Evolutionary conservation across 2,888 invertebrate genomes (phyloP).

Genomic region (Encarsia formosa): DNA sequence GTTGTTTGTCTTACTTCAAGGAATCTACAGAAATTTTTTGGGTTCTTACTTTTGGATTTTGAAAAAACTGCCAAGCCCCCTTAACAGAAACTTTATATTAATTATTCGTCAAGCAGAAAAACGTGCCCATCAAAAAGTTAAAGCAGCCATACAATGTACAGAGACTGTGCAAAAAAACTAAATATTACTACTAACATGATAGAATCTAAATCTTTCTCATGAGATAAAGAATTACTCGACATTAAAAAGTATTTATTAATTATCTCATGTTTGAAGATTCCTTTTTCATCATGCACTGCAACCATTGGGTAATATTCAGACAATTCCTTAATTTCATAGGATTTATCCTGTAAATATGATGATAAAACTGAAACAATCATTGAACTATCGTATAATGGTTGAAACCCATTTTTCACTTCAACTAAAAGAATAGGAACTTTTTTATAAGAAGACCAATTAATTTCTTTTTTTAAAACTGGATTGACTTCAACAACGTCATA

Average conservation of each 20-base stretch:
- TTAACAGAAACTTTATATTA: too few species aligned
- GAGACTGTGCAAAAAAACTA: not conserved
- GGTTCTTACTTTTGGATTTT: too few species aligned
- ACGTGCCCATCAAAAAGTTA: too few species aligned
- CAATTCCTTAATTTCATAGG: constrained; percentile 63
- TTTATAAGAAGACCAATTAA: constrained; percentile 89
- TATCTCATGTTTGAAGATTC: constrained; percentile 68
- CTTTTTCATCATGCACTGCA: constrained; percentile 63
- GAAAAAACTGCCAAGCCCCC: too few species aligned
- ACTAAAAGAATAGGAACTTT: constrained; percentile 91
- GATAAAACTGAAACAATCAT: constrained; percentile 87
- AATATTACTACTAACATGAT: constrained; percentile 56
- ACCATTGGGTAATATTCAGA: constrained; percentile 74
- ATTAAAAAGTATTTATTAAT: constrained; percentile 87
- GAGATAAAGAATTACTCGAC: constrained; percentile 62
- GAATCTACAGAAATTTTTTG: too few species aligned
- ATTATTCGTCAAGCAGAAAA: too few species aligned
- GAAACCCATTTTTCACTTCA: constrained; percentile 69
- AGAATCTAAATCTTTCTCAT: constrained; percentile 54
- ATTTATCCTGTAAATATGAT: constrained; percentile 66
- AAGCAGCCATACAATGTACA: constrained; percentile 2
- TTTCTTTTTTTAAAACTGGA: constrained; percentile 84
- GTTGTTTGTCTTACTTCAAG: too few species aligned
- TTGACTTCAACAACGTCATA: constrained; percentile 97
- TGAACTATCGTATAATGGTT: constrained; percentile 88